phyloP scores from a whole-genome alignment of 2,113 vertebrate genomes.

The Syngnathus scovelli region DNA sequence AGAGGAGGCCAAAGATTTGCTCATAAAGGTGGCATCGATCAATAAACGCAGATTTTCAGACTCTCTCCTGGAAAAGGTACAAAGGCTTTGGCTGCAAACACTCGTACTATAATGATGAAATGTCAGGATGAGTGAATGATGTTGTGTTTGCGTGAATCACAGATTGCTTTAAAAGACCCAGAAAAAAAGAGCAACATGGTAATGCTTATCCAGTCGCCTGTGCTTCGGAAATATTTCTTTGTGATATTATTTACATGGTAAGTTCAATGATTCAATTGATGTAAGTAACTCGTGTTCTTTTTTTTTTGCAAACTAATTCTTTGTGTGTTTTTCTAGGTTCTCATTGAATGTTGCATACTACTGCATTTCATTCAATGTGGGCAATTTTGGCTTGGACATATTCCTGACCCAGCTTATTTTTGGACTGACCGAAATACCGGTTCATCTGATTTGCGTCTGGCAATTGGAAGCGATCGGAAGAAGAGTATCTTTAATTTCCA shows the following conservation, averaged over 20 bases:
- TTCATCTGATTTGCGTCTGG: slow-evolving; percentile 58
- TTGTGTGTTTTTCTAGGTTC: slow-evolving; percentile 57
- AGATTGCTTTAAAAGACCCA: slow-evolving; percentile 51
- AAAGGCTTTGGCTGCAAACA: background rate
- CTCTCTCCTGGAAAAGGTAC: slow-evolving; percentile 69
- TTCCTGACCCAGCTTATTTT: slow-evolving; percentile 53
- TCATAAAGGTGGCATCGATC: slow-evolving; percentile 69
- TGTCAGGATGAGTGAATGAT: slow-evolving; percentile 21
- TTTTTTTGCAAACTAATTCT: background rate
- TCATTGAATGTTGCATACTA: slow-evolving; percentile 55
- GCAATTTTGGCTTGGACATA: slow-evolving; percentile 44
- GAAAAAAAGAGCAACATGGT: slow-evolving; percentile 44
- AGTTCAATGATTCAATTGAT: slow-evolving; percentile 8
- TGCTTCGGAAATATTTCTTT: slow-evolving; percentile 67
- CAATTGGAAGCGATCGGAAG: slow-evolving; percentile 60
- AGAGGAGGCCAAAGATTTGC: slow-evolving; percentile 69
- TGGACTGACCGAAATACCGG: slow-evolving; percentile 52
- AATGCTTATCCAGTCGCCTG: slow-evolving; percentile 50
- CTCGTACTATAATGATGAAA: no score
- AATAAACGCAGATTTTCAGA: slow-evolving; percentile 67
- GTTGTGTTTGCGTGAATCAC: slow-evolving; percentile 32
- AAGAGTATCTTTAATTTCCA: slow-evolving; percentile 48
- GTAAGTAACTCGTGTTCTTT: background rate
- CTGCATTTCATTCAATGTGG: slow-evolving; percentile 56
- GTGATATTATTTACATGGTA: slow-evolving; percentile 58